Evolutionary conservation across 2,113 vertebrate species (phyloP).

Genomic region (Polypterus bichir): DNA sequence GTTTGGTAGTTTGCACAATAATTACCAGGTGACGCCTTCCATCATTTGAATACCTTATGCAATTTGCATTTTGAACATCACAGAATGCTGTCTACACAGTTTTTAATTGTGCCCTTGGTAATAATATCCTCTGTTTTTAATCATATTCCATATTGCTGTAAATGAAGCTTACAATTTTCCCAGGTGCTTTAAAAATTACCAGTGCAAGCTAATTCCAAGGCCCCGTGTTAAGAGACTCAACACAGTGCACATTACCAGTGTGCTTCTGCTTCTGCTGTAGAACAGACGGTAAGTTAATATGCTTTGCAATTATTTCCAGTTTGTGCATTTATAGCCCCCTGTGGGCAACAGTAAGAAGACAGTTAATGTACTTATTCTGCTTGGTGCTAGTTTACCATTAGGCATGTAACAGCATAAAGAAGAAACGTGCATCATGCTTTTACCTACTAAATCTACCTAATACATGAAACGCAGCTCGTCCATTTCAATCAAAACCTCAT

Average conservation of each 20-base stretch:
- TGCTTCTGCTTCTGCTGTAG: conserved; percentile 67
- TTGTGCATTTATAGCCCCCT: conserved; percentile 74
- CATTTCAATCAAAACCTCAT: too few relatives aligned
- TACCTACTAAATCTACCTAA: too few relatives aligned
- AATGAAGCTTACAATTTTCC: conserved; percentile 81
- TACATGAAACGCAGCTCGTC: too few relatives aligned
- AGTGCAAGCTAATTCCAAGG: conserved; percentile 82
- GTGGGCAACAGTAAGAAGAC: conserved; percentile 45
- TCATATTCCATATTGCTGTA: conserved; percentile 79
- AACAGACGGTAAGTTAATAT: conserved; percentile 90
- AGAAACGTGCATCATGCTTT: background rate
- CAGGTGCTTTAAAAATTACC: conserved; percentile 82
- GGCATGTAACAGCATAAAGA: conserved; percentile 14
- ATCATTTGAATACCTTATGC: conserved; percentile 76
- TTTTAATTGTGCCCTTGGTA: conserved; percentile 94
- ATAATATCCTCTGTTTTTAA: conserved; percentile 95
- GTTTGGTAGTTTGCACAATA: conserved; percentile 66
- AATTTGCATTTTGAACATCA: conserved; percentile 80
- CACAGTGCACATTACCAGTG: conserved; percentile 67
- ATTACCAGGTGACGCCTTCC: conserved; percentile 78
- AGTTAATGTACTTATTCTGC: conserved; percentile 47
- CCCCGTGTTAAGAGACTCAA: conserved; percentile 74
- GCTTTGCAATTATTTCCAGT: conserved; percentile 77
- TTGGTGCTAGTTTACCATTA: conserved; percentile 21
- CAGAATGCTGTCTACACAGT: conserved; percentile 89